Conservation (phyloP, 2,888 invertebrate species). For the Papilio elwesi region DNA sequence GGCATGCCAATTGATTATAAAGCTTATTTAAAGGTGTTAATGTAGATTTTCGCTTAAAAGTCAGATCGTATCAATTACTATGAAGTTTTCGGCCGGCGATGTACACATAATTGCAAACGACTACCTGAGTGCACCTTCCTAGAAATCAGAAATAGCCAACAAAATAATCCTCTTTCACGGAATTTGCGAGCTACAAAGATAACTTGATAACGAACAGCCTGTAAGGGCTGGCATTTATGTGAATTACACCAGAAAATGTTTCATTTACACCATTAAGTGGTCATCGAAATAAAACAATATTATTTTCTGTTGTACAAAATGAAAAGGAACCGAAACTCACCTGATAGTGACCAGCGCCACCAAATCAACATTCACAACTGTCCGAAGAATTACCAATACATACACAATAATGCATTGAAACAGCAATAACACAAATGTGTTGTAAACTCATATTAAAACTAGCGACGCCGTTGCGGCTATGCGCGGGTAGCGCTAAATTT, state of each 20-base stretch:
- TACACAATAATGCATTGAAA: background rate
- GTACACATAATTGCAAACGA: slow-evolving; percentile 54
- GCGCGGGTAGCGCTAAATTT: no score
- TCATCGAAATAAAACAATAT: background rate
- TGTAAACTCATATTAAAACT: background rate
- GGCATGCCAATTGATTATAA: background rate
- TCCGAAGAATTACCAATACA: background rate
- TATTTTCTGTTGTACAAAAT: no score
- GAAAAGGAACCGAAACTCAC: no score
- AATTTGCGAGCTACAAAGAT: slow-evolving; percentile 77
- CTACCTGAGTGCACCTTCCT: slow-evolving; percentile 79
- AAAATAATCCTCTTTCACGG: slow-evolving; percentile 76
- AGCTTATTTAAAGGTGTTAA: slow-evolving; percentile 35
- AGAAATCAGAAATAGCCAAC: slow-evolving; percentile 78
- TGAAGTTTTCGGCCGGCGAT: slow-evolving; percentile 35
- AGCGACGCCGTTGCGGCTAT: background rate
- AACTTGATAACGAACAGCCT: slow-evolving; percentile 63
- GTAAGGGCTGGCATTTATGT: slow-evolving; percentile 63
- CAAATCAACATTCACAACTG: background rate
- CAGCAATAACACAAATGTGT: background rate
- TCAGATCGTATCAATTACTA: slow-evolving; percentile 25
- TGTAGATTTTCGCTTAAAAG: slow-evolving; percentile 45
- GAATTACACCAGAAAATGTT: slow-evolving; percentile 6
- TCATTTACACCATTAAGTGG: background rate
- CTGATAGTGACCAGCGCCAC: no score